phyloP scores from a whole-genome alignment of 2,888 invertebrate genomes.

The Aleiodes alternator region DNA sequence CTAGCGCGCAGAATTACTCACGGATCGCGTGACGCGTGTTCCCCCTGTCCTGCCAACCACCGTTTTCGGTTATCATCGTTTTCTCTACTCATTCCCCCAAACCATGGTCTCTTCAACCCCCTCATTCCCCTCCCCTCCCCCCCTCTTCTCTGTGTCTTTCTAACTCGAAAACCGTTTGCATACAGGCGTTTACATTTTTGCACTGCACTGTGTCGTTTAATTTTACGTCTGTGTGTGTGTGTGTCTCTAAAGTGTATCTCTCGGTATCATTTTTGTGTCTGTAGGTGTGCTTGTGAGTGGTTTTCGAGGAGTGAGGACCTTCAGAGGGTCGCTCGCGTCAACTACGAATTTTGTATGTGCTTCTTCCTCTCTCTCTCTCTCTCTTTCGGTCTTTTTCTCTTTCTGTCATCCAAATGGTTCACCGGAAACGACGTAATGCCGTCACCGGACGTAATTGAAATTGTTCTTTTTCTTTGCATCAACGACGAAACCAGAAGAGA shows the following conservation, averaged over 20 bases:
- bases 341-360: slow-evolving; percentile 45
- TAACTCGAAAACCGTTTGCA: slow-evolving; percentile 21
- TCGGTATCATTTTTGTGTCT: not conserved
- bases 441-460: slow-evolving; percentile 54
- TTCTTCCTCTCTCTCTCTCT: too few species aligned
- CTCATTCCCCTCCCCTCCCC: slow-evolving; percentile 10
- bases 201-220: slow-evolving; percentile 46
- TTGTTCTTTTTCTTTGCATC: slow-evolving; percentile 56
- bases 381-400: slow-evolving; percentile 40
- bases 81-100: slow-evolving; percentile 37
- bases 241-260: slow-evolving; percentile 20
- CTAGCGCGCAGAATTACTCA: slow-evolving; percentile 73
- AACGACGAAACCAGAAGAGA: slow-evolving; percentile 37
- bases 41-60: slow-evolving; percentile 73
- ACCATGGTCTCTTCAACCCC: too few species aligned
- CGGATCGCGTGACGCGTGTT: slow-evolving; percentile 74
- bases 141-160: not conserved
- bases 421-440: slow-evolving; percentile 59
- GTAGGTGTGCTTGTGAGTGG: not conserved
- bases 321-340: slow-evolving; percentile 51
- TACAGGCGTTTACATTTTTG: slow-evolving; percentile 34
- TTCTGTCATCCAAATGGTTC: too few species aligned
- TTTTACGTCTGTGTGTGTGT: slow-evolving; percentile 37
- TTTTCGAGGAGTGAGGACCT: slow-evolving; percentile 26
- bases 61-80: slow-evolving; percentile 72